Conservation (phyloP, 2,797 vertebrate genomes). For the Lagodon rhomboides region DNA sequence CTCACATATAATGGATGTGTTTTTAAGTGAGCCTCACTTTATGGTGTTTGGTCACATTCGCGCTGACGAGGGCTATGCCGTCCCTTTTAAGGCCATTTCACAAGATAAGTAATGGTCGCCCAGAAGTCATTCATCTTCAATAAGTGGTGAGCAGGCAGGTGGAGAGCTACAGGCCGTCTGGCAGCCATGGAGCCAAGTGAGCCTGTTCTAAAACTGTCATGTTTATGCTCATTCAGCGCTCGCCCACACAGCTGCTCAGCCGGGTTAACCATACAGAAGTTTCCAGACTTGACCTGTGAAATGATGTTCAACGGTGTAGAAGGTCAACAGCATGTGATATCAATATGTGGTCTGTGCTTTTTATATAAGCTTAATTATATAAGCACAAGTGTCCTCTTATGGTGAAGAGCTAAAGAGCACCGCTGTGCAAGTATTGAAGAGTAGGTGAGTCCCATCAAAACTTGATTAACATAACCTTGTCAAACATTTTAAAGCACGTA, state of each 20-base stretch:
- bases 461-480: constrained; percentile 8
- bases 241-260: constrained; percentile 58
- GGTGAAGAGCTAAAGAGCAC: constrained; percentile 19
- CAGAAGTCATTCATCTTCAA: constrained; percentile 72
- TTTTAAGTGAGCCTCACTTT: constrained; percentile 63
- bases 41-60: constrained; percentile 68
- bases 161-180: constrained; percentile 66
- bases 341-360: constrained; percentile 17
- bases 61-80: constrained; percentile 50
- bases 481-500: constrained; percentile 7
- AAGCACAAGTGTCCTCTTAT: constrained; percentile 16
- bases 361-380: constrained; percentile 22
- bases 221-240: constrained; percentile 68
- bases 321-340: constrained; percentile 52
- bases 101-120: constrained; percentile 69
- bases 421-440: not conserved
- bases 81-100: constrained; percentile 71
- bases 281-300: constrained; percentile 60
- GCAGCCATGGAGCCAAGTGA: constrained; percentile 46
- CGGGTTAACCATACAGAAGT: constrained; percentile 56
- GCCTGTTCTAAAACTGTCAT: constrained; percentile 73
- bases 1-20: constrained; percentile 45
- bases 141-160: constrained; percentile 71
- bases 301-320: constrained; percentile 20
- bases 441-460: not conserved